phyloP scores from a whole-genome alignment of 2,797 vertebrate species.

The Anguilla pacifica region DNA sequence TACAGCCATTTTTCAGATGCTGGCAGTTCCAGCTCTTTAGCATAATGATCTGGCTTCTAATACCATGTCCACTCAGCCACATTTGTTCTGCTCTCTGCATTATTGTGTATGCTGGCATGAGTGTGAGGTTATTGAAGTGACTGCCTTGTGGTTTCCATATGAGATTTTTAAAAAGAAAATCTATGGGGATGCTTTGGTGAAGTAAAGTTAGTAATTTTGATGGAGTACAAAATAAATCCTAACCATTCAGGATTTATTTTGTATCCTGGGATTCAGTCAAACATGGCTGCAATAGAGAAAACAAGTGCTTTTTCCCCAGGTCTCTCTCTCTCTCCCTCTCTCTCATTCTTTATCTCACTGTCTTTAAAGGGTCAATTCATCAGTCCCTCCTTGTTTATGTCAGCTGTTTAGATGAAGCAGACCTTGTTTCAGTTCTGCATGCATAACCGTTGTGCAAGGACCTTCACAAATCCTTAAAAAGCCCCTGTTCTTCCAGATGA shows the following conservation, averaged over 20 bases:
- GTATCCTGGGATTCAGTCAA: neutral
- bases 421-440: neutral
- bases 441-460: neutral
- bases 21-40: neutral
- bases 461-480: slow-evolving; percentile 1
- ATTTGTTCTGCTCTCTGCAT: neutral
- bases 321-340: neutral
- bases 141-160: neutral
- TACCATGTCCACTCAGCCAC: neutral
- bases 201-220: neutral
- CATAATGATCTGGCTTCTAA: neutral
- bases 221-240: neutral
- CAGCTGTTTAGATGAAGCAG: neutral
- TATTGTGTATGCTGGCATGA: neutral
- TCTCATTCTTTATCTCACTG: neutral
- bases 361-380: neutral
- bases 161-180: neutral
- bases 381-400: neutral
- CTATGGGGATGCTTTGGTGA: neutral
- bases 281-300: neutral
- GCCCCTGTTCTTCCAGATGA: slow-evolving; percentile 66
- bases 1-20: neutral
- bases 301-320: neutral
- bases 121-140: neutral
- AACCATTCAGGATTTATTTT: neutral